Conservation (phyloP, 1,140 invertebrate genomes). For the Hermetia illucens region DNA sequence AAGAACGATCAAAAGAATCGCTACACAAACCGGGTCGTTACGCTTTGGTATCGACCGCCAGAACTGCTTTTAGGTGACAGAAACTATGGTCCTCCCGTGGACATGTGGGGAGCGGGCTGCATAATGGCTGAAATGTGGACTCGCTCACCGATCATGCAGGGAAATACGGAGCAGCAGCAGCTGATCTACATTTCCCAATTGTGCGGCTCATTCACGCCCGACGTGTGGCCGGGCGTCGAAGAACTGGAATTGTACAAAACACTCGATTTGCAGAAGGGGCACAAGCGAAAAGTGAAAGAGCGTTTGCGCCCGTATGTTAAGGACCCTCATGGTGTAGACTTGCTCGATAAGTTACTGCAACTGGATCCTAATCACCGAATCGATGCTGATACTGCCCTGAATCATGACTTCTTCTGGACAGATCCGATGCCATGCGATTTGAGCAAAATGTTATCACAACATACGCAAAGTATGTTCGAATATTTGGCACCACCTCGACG, state of each 20-base stretch:
- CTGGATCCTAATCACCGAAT: constrained; percentile 84
- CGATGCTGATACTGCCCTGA: constrained; percentile 84
- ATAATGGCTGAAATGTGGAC: constrained; percentile 99
- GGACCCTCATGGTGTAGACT: constrained; percentile 81
- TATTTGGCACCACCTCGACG: constrained; percentile 73
- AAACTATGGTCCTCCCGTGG: constrained; percentile 92
- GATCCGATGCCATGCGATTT: constrained; percentile 90
- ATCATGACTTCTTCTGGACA: constrained; percentile 97
- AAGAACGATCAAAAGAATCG: constrained; percentile 76
- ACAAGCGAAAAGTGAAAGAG: constrained; percentile 86
- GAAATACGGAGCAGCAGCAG: constrained; percentile 92
- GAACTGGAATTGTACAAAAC: constrained; percentile 82
- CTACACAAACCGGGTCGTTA: constrained; percentile 96
- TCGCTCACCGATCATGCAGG: constrained; percentile 74
- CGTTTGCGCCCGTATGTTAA: constrained; percentile 83
- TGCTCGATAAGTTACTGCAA: constrained; percentile 83
- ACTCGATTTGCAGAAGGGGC: constrained; percentile 80
- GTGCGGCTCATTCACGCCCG: constrained; percentile 89
- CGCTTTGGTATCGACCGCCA: constrained; percentile 94
- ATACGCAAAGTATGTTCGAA: constrained; percentile 93
- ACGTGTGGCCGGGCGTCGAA: constrained; percentile 92
- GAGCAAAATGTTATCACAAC: constrained; percentile 84
- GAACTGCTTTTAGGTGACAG: constrained; percentile 63
- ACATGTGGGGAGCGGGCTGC: constrained; percentile 97
- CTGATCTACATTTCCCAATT: constrained; percentile 88